Evolutionary conservation across 2,113 vertebrate genomes (phyloP).

Genomic region (Oncorhynchus mykiss): DNA sequence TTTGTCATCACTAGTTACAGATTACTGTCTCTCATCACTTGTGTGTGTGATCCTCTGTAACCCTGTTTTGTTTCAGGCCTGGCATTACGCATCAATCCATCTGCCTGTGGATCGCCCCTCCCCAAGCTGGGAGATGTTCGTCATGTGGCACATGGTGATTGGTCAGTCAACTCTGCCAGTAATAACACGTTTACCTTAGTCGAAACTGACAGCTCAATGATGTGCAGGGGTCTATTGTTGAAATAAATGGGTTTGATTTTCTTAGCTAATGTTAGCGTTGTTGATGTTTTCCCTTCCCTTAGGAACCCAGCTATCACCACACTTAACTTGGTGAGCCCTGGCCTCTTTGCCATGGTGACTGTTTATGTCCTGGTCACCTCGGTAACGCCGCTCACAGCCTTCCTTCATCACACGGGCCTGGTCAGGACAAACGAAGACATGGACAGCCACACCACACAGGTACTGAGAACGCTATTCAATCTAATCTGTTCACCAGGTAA

Average conservation of each 20-base stretch:
- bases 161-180: slow-evolving; percentile 28
- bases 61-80: slow-evolving; percentile 64
- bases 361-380: slow-evolving; percentile 91
- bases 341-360: slow-evolving; percentile 82
- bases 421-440: slow-evolving; percentile 75
- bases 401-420: slow-evolving; percentile 81
- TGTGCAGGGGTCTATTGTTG: background rate
- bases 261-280: background rate
- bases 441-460: slow-evolving; percentile 78
- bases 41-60: background rate
- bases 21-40: background rate
- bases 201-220: background rate
- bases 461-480: slow-evolving; percentile 34
- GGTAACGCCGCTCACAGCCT: slow-evolving; percentile 82
- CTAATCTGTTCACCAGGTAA: background rate
- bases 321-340: slow-evolving; percentile 54
- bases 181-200: background rate
- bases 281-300: background rate
- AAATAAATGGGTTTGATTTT: background rate
- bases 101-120: slow-evolving; percentile 68
- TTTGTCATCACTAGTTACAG: too few species aligned
- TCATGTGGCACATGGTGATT: slow-evolving; percentile 11
- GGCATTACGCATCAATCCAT: slow-evolving; percentile 67
- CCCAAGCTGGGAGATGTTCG: slow-evolving; percentile 14
- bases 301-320: slow-evolving; percentile 52